A percentile compares a stretch with the other conserved stretches of the same genome.
Evolutionary conservation across 2,888 invertebrate species (phyloP).

Genomic region (Lottia scabra): DNA sequence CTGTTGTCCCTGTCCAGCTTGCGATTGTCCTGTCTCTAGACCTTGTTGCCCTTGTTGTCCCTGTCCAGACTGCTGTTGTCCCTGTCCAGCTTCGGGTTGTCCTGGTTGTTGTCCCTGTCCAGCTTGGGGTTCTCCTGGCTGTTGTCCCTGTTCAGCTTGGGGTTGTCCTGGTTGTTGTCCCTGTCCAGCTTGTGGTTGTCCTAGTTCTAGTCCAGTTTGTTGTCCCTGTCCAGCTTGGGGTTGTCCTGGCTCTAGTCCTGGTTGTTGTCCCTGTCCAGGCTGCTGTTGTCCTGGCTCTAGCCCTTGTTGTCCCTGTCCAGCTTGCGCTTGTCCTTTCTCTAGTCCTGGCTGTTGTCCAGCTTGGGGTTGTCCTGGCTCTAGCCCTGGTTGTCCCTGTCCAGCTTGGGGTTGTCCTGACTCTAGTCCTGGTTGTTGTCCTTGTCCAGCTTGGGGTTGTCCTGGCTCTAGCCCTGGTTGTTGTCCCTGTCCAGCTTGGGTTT

Average conservation of each 20-base stretch:
- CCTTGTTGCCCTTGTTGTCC: too few relatives aligned
- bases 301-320: not conserved
- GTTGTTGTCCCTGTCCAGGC: not conserved
- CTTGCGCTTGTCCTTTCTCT: too few relatives aligned
- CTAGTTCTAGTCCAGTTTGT: not conserved
- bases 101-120: not conserved
- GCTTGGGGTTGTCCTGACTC: not conserved
- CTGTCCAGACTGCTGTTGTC: too few relatives aligned
- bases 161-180: not conserved
- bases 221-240: not conserved
- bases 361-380: not conserved
- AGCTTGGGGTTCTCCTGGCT: not conserved
- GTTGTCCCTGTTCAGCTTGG: not conserved
- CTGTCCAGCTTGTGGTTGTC: not conserved
- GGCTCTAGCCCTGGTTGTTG: not conserved
- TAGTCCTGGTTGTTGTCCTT: not conserved
- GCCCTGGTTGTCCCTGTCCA: not conserved
- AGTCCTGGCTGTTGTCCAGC: too few relatives aligned
- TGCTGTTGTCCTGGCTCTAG: not conserved
- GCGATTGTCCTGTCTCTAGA: too few relatives aligned
- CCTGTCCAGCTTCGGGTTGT: not conserved
- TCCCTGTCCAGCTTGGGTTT: not conserved
- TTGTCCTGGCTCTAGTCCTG: not conserved
- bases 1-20: not conserved
- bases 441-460: not conserved